Conservation (phyloP, 2,797 vertebrate species). For the Cyprinodon diabolis region DNA sequence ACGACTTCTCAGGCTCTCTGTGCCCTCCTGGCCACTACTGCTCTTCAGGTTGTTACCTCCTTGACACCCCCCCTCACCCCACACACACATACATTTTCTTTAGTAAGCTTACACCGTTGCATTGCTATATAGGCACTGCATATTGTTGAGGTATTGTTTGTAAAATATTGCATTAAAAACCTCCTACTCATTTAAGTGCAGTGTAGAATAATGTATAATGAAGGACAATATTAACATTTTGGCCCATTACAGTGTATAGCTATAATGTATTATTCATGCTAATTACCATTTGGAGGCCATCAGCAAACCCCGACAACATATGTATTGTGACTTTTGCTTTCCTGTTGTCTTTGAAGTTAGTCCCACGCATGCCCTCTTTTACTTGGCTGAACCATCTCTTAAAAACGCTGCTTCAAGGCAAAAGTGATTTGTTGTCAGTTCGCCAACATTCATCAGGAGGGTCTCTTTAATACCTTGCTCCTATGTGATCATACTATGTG, state of each 20-base stretch:
- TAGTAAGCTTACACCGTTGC: slow-evolving; percentile 16
- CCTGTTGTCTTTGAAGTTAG: slow-evolving; percentile 42
- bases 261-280: slow-evolving; percentile 64
- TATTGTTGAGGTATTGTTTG: slow-evolving; percentile 7
- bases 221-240: slow-evolving; percentile 39
- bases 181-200: slow-evolving; percentile 14
- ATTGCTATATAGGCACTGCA: background rate
- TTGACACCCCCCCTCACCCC: too few species aligned
- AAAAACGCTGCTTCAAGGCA: slow-evolving; percentile 33
- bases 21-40: slow-evolving; percentile 90
- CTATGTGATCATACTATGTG: slow-evolving; percentile 14
- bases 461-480: slow-evolving; percentile 7
- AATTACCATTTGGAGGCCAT: slow-evolving; percentile 51
- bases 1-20: slow-evolving; percentile 78
- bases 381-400: slow-evolving; percentile 40
- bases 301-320: slow-evolving; percentile 52
- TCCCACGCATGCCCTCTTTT: slow-evolving; percentile 36
- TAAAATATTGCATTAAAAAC: slow-evolving; percentile 9
- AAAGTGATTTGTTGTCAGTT: slow-evolving; percentile 12
- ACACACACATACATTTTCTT: background rate
- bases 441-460: background rate
- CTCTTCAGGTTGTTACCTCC: slow-evolving; percentile 72
- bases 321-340: slow-evolving; percentile 42
- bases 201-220: slow-evolving; percentile 56
- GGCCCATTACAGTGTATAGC: slow-evolving; percentile 22